Percentiles rank a stretch among this genome's conserved stretches.
phyloP scores from a whole-genome alignment of 2,888 invertebrate species.

The Limnephilus auricula region DNA sequence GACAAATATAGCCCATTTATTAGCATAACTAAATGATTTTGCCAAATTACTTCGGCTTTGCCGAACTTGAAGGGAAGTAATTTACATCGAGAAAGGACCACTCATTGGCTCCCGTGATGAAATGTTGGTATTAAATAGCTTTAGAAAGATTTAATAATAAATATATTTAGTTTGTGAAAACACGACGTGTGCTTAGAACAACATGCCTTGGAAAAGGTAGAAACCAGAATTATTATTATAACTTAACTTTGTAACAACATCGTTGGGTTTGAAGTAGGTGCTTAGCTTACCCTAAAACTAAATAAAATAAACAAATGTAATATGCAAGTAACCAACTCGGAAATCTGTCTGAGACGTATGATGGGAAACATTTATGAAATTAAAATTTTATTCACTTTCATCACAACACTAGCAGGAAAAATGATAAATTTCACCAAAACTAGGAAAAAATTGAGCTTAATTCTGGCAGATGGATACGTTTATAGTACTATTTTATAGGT shows the following conservation, averaged over 20 bases:
- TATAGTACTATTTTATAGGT: no score
- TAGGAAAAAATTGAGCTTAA: no score
- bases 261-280: no score
- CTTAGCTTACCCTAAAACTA: background rate
- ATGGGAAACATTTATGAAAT: no score
- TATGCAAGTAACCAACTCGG: no score
- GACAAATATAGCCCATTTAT: constrained; percentile 28
- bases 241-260: background rate
- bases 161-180: background rate
- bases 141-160: background rate
- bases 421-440: no score
- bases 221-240: background rate
- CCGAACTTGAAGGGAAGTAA: background rate
- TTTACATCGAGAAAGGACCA: constrained; percentile 1
- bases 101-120: background rate
- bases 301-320: background rate
- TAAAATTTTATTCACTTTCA: no score
- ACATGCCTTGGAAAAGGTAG: background rate
- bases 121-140: background rate
- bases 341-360: no score
- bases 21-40: constrained; percentile 20
- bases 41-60: constrained; percentile 5
- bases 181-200: background rate
- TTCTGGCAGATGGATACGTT: no score
- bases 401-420: no score